Conservation (phyloP, 2,888 invertebrate species). For the Lacanobia wlatinum region DNA sequence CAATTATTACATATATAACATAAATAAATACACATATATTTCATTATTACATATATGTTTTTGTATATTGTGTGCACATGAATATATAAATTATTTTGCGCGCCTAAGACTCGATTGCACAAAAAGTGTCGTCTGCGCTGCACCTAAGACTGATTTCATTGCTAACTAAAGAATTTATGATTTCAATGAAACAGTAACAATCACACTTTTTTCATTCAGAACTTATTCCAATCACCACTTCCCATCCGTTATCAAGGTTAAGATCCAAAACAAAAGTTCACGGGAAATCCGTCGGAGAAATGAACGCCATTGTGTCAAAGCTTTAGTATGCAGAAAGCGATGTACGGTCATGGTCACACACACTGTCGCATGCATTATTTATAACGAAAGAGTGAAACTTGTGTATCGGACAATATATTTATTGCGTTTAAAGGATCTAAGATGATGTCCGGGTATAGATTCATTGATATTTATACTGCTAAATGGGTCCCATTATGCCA, state of each 20-base stretch:
- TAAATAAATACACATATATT: too few relatives aligned
- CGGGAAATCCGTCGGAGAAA: constrained; percentile 80
- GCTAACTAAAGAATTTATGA: too few relatives aligned
- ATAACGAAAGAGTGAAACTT: constrained; percentile 87
- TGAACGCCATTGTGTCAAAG: constrained; percentile 73
- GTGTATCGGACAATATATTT: constrained; percentile 70
- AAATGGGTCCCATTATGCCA: too few relatives aligned
- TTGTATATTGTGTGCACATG: too few relatives aligned
- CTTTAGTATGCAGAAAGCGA: constrained; percentile 79
- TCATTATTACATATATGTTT: too few relatives aligned
- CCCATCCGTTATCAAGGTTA: constrained; percentile 54
- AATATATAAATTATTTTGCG: too few relatives aligned
- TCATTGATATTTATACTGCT: background rate
- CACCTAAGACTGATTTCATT: too few relatives aligned
- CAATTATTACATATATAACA: too few relatives aligned
- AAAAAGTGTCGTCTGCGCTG: too few relatives aligned
- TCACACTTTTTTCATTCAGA: too few relatives aligned
- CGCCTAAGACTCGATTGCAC: too few relatives aligned
- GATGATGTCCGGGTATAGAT: constrained; percentile 44
- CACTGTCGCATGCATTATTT: constrained; percentile 82
- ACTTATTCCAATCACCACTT: background rate
- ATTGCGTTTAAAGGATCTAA: constrained; percentile 65
- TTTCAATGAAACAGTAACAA: background rate
- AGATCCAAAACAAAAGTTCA: constrained; percentile 65
- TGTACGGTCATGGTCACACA: constrained; percentile 81